Percentiles rank a stretch among this genome's conserved stretches.
phyloP scores from a whole-genome alignment of 1,140 invertebrate genomes.

The Drosophila neocordata region DNA sequence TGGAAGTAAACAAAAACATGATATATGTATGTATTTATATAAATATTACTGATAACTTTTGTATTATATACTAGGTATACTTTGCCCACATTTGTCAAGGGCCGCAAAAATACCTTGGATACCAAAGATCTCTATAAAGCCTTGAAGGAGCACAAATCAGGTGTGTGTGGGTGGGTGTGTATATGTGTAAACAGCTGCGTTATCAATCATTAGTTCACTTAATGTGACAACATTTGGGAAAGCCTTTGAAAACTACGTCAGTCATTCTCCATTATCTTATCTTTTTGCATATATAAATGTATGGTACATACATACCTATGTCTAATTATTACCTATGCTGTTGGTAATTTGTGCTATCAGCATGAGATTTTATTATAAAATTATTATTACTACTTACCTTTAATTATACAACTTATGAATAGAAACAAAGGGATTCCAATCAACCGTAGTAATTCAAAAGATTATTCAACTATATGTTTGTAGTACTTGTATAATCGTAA shows the following conservation, averaged over 20 bases:
- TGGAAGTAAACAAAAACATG: neutral
- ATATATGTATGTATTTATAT: neutral
- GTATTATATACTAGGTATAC: constrained; percentile 80
- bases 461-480: too few relatives aligned
- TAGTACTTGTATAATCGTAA: too few relatives aligned
- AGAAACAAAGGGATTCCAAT: too few relatives aligned
- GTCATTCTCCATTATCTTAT: neutral
- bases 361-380: neutral
- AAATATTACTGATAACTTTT: neutral
- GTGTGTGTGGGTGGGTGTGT: constrained; percentile 35
- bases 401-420: constrained; percentile 3
- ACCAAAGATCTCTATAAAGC: constrained; percentile 85
- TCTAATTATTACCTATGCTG: neutral
- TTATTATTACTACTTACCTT: neutral
- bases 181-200: neutral
- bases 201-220: neutral
- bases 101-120: constrained; percentile 84
- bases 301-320: neutral
- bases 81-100: constrained; percentile 84
- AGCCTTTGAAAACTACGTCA: constrained; percentile 5
- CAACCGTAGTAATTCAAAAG: too few relatives aligned
- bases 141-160: constrained; percentile 85
- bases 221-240: neutral
- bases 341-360: neutral
- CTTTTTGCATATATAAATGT: neutral